These are phyloP conservation scores for Papilio dardanus DNA, from an alignment of 1,140 invertebrate genomes.

Conservation along the genomic window DNA sequence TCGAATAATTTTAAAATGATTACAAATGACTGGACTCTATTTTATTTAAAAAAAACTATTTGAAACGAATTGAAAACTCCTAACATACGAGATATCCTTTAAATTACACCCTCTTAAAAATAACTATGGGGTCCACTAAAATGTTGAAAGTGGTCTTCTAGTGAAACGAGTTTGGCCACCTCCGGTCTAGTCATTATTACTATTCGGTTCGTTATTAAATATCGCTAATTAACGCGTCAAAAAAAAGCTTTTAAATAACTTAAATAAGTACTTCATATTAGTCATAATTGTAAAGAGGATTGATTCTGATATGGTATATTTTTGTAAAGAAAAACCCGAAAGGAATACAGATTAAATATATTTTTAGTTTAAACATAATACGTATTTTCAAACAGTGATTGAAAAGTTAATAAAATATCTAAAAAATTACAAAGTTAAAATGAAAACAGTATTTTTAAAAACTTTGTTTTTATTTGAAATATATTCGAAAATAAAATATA, in stretches of 20 bases:
- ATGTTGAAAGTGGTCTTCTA: no score
- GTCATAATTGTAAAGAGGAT: conserved; percentile 39
- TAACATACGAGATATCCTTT: no score
- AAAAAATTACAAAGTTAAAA: not conserved
- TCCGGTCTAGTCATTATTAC: not conserved
- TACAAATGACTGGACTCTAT: no score
- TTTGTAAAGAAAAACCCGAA: conserved; percentile 40
- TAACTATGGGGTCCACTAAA: no score
- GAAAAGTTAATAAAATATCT: not conserved
- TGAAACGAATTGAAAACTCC: no score
- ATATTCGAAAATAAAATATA: conserved; percentile 18
- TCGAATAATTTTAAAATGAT: no score
- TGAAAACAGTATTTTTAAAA: no score
- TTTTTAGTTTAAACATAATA: conserved; percentile 27
- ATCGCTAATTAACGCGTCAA: conserved; percentile 37
- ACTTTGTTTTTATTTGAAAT: conserved; percentile 6
- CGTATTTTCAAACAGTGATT: conserved; percentile 9
- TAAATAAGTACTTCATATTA: conserved; percentile 52
- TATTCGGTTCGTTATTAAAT: conserved; percentile 33
- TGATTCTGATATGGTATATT: conserved; percentile 42
- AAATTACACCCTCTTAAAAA: no score
- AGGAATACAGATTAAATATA: conserved; percentile 32
- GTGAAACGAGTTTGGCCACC: no score
- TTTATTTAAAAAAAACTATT: no score
- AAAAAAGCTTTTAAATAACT: conserved; percentile 43